phyloP scores from a whole-genome alignment of 2,888 invertebrate genomes.

The Smittia aterrima region DNA sequence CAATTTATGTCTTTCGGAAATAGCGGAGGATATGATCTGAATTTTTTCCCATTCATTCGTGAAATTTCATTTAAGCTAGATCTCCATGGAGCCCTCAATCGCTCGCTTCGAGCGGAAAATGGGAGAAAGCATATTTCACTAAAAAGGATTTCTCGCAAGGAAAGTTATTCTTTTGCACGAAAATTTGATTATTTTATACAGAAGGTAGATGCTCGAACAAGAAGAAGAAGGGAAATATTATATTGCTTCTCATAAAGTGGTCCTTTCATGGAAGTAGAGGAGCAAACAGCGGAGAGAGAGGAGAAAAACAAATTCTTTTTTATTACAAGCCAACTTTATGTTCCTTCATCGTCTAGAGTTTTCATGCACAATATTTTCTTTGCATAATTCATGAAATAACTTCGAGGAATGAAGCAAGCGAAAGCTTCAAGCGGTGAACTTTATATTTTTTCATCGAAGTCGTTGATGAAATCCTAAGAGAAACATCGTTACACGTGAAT shows the following conservation, averaged over 20 bases:
- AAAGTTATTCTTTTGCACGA: slow-evolving; percentile 30
- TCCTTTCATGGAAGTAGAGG: slow-evolving; percentile 17
- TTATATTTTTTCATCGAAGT: slow-evolving; percentile 24
- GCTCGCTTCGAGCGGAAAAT: too few species aligned
- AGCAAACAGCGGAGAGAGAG: background rate
- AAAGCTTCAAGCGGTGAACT: slow-evolving; percentile 34
- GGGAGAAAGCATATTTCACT: slow-evolving; percentile 12
- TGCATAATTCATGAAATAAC: slow-evolving; percentile 38
- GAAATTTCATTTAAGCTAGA: background rate
- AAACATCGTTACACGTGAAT: too few species aligned
- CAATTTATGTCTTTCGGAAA: slow-evolving; percentile 27
- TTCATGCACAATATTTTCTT: slow-evolving; percentile 33
- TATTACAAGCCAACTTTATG: slow-evolving; percentile 38
- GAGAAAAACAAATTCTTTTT: slow-evolving; percentile 36
- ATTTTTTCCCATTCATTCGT: slow-evolving; percentile 8
- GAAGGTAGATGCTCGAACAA: slow-evolving; percentile 24
- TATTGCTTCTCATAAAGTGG: slow-evolving; percentile 39
- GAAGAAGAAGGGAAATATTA: too few species aligned
- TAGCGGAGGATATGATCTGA: slow-evolving; percentile 29
- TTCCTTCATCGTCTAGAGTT: slow-evolving; percentile 18
- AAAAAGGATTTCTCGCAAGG: slow-evolving; percentile 32
- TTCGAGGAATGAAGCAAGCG: background rate
- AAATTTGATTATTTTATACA: slow-evolving; percentile 31
- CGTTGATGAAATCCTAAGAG: too few species aligned
- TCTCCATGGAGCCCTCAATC: background rate